A percentile compares a stretch with the other conserved stretches of the same genome.
Conservation (phyloP, 30 jellyfish, hydroid and myxozoan species). For the Cassiopea xamachana region DNA sequence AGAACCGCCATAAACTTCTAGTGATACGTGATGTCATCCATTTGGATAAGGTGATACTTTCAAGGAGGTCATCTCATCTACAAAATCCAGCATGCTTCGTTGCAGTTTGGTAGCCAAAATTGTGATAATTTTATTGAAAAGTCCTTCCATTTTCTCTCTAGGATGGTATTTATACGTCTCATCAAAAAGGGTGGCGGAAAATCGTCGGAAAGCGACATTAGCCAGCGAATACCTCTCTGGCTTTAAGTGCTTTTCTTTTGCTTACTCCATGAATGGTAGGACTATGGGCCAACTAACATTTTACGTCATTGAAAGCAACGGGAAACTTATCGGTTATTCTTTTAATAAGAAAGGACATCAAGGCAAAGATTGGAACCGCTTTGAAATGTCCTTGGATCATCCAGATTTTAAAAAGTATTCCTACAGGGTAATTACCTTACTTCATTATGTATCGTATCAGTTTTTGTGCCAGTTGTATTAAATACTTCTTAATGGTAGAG, state of each 20-base stretch:
- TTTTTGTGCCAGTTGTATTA: too few relatives aligned
- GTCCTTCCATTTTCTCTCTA: neutral
- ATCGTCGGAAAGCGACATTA: constrained; percentile 9
- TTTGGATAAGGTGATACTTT: too few relatives aligned
- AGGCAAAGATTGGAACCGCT: constrained; percentile 72
- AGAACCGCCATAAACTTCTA: too few relatives aligned
- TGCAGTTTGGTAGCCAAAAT: too few relatives aligned
- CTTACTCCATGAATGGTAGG: constrained; percentile 64
- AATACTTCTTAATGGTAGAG: too few relatives aligned
- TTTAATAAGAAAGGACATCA: constrained; percentile 69
- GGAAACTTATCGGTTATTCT: constrained; percentile 3
- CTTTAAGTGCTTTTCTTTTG: constrained; percentile 63
- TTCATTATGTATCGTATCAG: too few relatives aligned
- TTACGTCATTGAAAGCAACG: constrained; percentile 4
- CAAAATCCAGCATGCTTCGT: too few relatives aligned
- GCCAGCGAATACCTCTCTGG: constrained; percentile 43
- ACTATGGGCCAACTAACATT: constrained; percentile 40
- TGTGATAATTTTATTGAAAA: too few relatives aligned
- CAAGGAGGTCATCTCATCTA: too few relatives aligned
- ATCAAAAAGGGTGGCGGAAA: neutral
- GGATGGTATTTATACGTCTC: constrained; percentile 51
- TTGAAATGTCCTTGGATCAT: constrained; percentile 30
- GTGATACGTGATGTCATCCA: too few relatives aligned
- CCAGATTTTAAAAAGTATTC: constrained; percentile 40
- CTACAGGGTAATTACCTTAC: neutral